Evolutionary conservation across 2,888 invertebrate species (phyloP), one percentile per base, ranked within the genome.

Genomic region (Aleiodes testaceus): DNA sequence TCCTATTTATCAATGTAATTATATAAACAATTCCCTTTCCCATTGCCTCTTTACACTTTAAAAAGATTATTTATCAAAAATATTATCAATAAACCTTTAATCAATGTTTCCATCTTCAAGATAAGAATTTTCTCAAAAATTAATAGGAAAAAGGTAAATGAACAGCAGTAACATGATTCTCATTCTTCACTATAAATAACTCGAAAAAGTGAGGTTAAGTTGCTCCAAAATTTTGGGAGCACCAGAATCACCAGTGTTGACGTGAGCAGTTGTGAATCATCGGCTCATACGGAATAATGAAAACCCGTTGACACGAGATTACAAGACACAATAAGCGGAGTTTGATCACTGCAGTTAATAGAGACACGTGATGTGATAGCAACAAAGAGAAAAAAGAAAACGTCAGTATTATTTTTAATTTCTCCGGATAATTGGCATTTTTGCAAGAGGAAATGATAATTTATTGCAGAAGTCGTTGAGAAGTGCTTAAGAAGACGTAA

Each of bases 331-430:
- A 1, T 16, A 7, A 14, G 16, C 50, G 16, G 9, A 20, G 52
- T 63, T 11, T 30, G 53, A 53, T 30, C 26, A 20, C n/a, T 3
- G 9, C 26, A 36, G 36, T 36, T 36, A n/a, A 4, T 53, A 7
- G n/a, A 11, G 12, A 18, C 16, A n/a, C 26, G 50, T 22, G 16
- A 50, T 20, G 49, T 14, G 12, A 12, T 65, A 52, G 47, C 20
- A 49, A 30, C 50, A 49, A 45, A 26, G 14, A 22, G n/a, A 47
- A 50, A n/a, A 2, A 26, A 4, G 1, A 26, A 26, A 26, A 26
- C 26, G 26, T 26, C 11, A 65, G 45, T 65, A 26, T 65, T 49
- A 49, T 18, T 20, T 26, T 30, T 52, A 7, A n/a, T 65, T 50
- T 61, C 7, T 65, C 22, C 14, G 2, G 2, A 59, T 9, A 36